These are phyloP conservation scores for Blastomussa wellsi DNA, from an alignment of 92 coral and sea anemone species.

Conservation along the genomic window DNA sequence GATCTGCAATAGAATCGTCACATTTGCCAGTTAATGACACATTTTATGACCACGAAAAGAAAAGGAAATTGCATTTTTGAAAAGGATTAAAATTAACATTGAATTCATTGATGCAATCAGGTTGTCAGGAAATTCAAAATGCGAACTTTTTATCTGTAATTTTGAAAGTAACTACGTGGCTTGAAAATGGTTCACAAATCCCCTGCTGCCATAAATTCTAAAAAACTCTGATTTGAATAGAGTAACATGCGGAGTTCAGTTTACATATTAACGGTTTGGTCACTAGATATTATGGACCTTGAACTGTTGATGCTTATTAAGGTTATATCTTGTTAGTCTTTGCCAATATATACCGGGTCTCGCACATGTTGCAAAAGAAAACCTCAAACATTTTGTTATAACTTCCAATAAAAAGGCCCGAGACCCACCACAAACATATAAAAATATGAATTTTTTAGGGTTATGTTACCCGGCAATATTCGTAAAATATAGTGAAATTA, in stretches of 20 bases:
- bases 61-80: background rate
- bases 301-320: background rate
- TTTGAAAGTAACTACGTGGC: background rate
- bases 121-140: constrained; percentile 5
- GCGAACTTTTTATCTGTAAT: background rate
- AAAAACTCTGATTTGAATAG: background rate
- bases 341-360: background rate
- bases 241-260: background rate
- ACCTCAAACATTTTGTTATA: background rate
- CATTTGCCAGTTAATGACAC: background rate
- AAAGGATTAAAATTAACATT: background rate
- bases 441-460: background rate
- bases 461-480: background rate
- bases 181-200: background rate
- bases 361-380: background rate
- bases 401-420: background rate
- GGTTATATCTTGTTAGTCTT: background rate
- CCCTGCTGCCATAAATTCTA: background rate
- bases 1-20: background rate
- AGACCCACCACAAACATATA: background rate
- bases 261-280: background rate
- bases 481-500: background rate
- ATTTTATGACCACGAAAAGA: background rate
- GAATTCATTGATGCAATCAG: background rate
- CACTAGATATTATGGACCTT: background rate